These are phyloP conservation scores for Philaenus spumarius DNA, from an alignment of 1,140 invertebrate species.

Conservation along the genomic window DNA sequence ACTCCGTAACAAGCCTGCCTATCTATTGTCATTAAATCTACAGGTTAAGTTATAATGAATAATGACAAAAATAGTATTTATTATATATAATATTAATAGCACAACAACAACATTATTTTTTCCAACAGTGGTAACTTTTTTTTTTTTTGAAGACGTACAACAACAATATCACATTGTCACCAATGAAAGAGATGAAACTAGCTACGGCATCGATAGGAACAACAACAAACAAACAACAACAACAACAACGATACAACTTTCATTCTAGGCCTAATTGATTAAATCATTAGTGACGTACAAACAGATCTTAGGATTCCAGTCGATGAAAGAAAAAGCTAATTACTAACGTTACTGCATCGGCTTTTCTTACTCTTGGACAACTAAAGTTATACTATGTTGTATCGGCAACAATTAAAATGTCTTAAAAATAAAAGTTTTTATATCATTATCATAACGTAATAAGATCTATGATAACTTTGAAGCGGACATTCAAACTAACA, in stretches of 20 bases:
- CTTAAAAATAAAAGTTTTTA: no score
- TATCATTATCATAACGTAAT: no score
- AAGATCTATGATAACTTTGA: no score
- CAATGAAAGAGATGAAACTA: conserved; percentile 21
- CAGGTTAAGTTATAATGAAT: background rate
- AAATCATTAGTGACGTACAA: conserved; percentile 2
- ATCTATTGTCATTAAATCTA: conserved; percentile 12
- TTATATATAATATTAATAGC: conserved; percentile 15
- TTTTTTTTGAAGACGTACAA: conserved; percentile 15
- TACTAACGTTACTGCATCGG: background rate
- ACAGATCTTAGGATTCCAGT: background rate
- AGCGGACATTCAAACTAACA: no score
- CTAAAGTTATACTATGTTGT: background rate
- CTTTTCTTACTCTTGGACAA: conserved; percentile 1
- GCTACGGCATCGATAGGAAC: conserved; percentile 13
- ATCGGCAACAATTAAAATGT: no score
- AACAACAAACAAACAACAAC: conserved; percentile 17
- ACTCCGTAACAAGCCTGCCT: no score
- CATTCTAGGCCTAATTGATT: conserved; percentile 13
- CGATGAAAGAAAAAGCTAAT: background rate
- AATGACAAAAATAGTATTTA: conserved; percentile 12
- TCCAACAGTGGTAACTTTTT: conserved; percentile 24
- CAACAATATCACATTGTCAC: conserved; percentile 26
- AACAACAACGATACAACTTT: conserved; percentile 2
- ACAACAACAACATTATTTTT: conserved; percentile 12